Evolutionary conservation across 2,113 vertebrate species (phyloP), one percentile per base, ranked within the genome.

Genomic region (Tachuris rubrigastra): DNA sequence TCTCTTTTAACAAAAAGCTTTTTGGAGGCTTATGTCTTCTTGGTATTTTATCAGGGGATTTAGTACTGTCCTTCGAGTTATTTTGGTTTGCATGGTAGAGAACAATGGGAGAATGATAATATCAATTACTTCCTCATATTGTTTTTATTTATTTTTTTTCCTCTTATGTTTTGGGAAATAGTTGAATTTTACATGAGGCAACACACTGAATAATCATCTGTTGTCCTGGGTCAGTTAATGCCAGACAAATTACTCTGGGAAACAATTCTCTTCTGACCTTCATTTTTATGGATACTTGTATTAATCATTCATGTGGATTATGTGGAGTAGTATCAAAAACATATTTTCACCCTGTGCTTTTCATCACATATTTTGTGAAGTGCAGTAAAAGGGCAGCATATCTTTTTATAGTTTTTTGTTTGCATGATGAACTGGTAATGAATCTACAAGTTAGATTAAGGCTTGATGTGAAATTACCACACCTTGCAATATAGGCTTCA

Each of bases 51-150:
- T 88, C 90, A 87, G 69, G 49, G 60, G 58, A 68, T 75, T 95
- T 92, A 76, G 46, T 85, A 50, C n/a, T 75, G 90, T 94, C 95
- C 93, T 96, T 96, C 24, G 2, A 88, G 88, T 93, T 94, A 94
- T 95, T 95, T 95, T 95, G 44, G 83, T 92, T 94, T 96, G 12
- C 85, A 60, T 53, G 28, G 44, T 24, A 87, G 53, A 95, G 69
- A 96, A 95, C 96, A 95, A 95, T 95, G 56, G 80, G 56, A 21
- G 41, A 87, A 87, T 72, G 94, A 97, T 97, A 94, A 85, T 75
- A 93, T 95, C 86, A 95, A 95, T 95, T 96, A 76, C 77, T 95
- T 97, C 96, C 96, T 96, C 91, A 68, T 33, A 95, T 95, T 95
- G 87, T 96, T 86, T 90, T 83, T 79, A 30, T 91, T 78, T 80